Evolutionary conservation across 2,113 vertebrate species (phyloP).

Genomic region (Uria aalge): DNA sequence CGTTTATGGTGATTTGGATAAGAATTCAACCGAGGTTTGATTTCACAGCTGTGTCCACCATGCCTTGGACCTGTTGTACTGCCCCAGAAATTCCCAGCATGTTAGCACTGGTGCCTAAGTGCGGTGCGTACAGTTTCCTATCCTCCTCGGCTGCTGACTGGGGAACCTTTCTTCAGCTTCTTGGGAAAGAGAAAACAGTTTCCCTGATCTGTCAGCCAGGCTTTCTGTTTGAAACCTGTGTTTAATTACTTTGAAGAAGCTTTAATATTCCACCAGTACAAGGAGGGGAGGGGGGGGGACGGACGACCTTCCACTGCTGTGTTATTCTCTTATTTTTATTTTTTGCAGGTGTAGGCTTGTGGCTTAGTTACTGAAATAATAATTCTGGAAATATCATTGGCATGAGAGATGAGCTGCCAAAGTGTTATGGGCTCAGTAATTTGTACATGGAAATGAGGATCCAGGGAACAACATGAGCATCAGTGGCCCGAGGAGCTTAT

Average conservation of each 20-base stretch:
- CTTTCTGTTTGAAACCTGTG: not conserved
- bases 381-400: constrained; percentile 36
- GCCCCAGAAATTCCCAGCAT: not conserved
- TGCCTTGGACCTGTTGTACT: constrained; percentile 1
- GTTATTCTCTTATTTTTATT: constrained; percentile 18
- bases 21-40: not conserved
- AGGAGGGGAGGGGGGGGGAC: not conserved
- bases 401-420: constrained; percentile 42
- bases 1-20: not conserved
- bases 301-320: not conserved
- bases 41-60: not conserved
- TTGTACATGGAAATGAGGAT: constrained; percentile 54
- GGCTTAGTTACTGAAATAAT: constrained; percentile 45
- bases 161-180: not conserved
- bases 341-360: constrained; percentile 46
- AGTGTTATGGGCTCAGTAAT: constrained; percentile 17
- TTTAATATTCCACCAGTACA: not conserved
- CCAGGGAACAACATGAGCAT: constrained; percentile 47
- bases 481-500: constrained; percentile 42
- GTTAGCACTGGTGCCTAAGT: not conserved
- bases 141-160: not conserved
- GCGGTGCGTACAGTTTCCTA: not conserved
- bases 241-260: constrained; percentile 42
- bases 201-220: not conserved
- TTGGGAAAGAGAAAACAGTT: constrained; percentile 5